Evolutionary conservation across 2,797 vertebrate species (phyloP), one percentile per base, ranked within the genome.

Genomic region (Periparus ater): DNA sequence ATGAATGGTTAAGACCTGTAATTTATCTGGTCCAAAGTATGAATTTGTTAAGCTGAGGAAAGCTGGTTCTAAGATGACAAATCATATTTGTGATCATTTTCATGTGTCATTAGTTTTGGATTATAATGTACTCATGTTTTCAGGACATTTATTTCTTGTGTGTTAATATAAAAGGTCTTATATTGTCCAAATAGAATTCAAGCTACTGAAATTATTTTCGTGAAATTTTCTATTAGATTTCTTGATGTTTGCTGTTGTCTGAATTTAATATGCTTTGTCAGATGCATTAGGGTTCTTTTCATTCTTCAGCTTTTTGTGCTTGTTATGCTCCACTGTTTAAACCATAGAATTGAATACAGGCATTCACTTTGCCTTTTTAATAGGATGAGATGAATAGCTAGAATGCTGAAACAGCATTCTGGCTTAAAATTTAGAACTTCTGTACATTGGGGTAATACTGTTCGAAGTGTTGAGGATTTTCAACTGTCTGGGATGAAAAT

Each of bases 261-360:
- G 54, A 88, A 91, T 92, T 63, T 11, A 87, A 67, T 55, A 26
- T 20, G 7, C 73, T 95, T 91, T 93, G 66, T 81, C 73, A 94
- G 62, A 60, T 30, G 79, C 47, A 62, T 80, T 92, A 89, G 20
- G 5, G 6, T 83, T 82, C n/a, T 94, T 92, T 63, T 85, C 10
- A 17, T 88, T 89, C 68, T 83, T 91, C 36, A 79, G n/a, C 30
- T 75, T 79, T 68, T 70, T 83, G 13, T 85, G n/a, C 55, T 51
- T 94, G 19, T 74, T 84, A 27, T 25, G 13, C 83, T 91, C 60
- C 22, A 63, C 16, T 58, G 42, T 91, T 81, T 88, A 94, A 93
- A 79, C 54, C 45, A 58, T 63, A 82, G 93, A 79, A 91, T 36
- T 67, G 65, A 91, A 76, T 67, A 26, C 36, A 81, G 32, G 27